Percentiles rank a stretch among this genome's conserved stretches.
phyloP scores from a whole-genome alignment of 2,888 invertebrate species.

The Tuberolachnus salignus region DNA sequence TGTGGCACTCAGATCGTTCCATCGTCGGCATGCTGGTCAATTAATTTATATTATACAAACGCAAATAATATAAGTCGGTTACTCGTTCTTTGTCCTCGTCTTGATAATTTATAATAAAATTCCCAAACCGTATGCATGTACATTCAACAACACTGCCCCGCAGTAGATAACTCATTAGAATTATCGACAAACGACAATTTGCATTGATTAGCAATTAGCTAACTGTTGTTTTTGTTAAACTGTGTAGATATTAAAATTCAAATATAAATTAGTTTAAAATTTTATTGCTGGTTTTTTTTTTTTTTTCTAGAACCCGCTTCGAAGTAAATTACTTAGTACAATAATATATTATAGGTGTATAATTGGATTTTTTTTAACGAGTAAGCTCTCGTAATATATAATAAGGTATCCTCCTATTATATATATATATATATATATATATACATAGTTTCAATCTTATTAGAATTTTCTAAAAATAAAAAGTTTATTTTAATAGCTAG shows the following conservation, averaged over 20 bases:
- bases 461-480: background rate
- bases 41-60: background rate
- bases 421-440: no score
- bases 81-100: background rate
- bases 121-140: background rate
- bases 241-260: background rate
- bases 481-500: background rate
- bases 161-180: background rate
- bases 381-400: background rate
- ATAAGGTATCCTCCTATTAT: no score
- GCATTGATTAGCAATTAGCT: background rate
- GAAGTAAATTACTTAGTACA: no score
- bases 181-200: background rate
- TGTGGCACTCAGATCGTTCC: constrained; percentile 8
- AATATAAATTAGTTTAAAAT: no score
- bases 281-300: no score
- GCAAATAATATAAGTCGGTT: background rate
- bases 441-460: background rate
- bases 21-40: background rate
- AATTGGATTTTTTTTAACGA: background rate
- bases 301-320: no score
- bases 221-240: background rate
- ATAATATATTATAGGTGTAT: no score
- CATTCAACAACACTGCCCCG: background rate
- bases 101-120: background rate